Evolutionary conservation across 1,140 invertebrate genomes (phyloP), one percentile per base, ranked within the genome.

Genomic region (Adelges cooleyi): DNA sequence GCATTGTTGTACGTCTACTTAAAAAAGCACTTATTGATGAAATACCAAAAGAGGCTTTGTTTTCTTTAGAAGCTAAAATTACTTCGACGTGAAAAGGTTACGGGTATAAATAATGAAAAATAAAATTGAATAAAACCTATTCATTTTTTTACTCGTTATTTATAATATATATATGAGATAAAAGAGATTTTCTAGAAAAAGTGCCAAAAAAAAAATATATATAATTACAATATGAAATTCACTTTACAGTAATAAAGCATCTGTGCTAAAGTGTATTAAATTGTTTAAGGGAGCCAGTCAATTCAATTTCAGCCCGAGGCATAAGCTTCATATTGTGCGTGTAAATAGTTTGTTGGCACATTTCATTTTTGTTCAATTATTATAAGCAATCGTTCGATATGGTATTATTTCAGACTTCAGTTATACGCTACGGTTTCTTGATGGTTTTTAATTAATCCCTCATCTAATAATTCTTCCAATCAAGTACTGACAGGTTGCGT

Each of bases 361-460:
- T 9, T 52, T 11, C 10, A 29, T 52, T 18, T 33, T 33, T 3
- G 27, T 33, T 52, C 18, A 29, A 13, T 50, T 51, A 27, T 51
- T 51, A 17, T 33, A 53, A 25, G 3, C 17, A 36, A 53, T 38
- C 38, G 51, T 53, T 53, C 52, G 33, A 38, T 54, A 36, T 15
- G 18, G 33, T 54, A 54, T 38, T 18, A 20, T 54, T 54, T 54
- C 52, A 38, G 40, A n/a, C n/a, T n/a, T n/a, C n/a, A n/a, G n/a
- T n/a, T n/a, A 22, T 54, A 54, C 33, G 29, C 40, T 38, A 15
- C 20, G 4, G 20, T 22, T 13, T 18, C 52, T 13, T 22, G 52
- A 54, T 10, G 52, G 52, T 54, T 54, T 53, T 54, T 54, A 54
- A 54, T 54, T 54, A 54, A 54, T 54, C 40, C 33, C 20, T 13